phyloP scores from a whole-genome alignment of 2,113 vertebrate genomes.

The Ascaphus truei region DNA sequence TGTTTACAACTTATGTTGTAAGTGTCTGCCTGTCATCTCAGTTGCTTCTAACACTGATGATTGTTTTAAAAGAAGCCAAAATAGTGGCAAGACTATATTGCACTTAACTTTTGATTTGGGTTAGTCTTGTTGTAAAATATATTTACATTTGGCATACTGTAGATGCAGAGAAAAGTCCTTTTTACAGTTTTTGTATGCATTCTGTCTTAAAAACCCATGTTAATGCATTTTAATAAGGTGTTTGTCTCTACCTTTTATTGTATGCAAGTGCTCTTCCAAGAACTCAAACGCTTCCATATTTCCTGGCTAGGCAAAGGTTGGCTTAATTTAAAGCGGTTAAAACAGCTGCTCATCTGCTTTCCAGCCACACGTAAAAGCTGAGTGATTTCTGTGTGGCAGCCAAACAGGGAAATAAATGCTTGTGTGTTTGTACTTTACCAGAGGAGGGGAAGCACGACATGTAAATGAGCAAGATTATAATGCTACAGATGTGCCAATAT shows the following conservation, averaged over 20 bases:
- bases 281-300: constrained; percentile 16
- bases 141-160: neutral
- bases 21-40: too few relatives aligned
- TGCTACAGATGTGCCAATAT: constrained; percentile 37
- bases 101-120: too few relatives aligned
- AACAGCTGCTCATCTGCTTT: constrained; percentile 38
- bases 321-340: constrained; percentile 27
- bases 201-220: neutral
- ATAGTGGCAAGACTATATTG: too few relatives aligned
- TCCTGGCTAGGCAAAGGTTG: constrained; percentile 22
- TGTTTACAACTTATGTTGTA: too few relatives aligned
- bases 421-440: constrained; percentile 32
- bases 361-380: constrained; percentile 34
- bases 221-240: constrained; percentile 23
- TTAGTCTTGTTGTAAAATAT: too few relatives aligned
- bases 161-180: too few relatives aligned
- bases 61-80: too few relatives aligned
- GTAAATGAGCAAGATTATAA: constrained; percentile 37
- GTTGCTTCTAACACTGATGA: too few relatives aligned
- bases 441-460: constrained; percentile 33
- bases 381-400: constrained; percentile 35
- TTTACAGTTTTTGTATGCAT: too few relatives aligned
- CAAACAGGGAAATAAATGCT: constrained; percentile 35
- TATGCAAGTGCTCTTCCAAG: constrained; percentile 22
- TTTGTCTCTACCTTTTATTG: constrained; percentile 18